These are phyloP conservation scores for Pterois miles DNA, from an alignment of 2,797 vertebrate species.

Conservation along the genomic window DNA sequence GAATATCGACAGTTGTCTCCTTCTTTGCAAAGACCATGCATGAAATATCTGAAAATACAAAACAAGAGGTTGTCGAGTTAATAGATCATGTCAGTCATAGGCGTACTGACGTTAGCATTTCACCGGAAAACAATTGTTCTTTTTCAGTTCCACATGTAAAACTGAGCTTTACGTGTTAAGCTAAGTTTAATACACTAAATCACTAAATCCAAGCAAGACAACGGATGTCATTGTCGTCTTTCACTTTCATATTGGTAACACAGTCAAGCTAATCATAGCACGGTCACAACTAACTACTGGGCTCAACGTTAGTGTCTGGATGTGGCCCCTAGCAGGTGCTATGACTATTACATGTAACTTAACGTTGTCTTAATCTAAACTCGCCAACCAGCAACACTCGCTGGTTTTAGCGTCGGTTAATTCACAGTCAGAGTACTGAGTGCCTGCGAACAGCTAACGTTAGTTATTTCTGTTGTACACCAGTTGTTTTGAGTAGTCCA, in stretches of 20 bases:
- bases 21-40: slow-evolving; percentile 99
- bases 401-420: not conserved
- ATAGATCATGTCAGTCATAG: too few species aligned
- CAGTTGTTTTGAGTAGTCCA: too few species aligned
- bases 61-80: not conserved
- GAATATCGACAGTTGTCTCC: slow-evolving; percentile 97
- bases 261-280: not conserved
- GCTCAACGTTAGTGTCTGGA: not conserved
- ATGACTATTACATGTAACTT: too few species aligned
- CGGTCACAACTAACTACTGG: not conserved
- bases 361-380: not conserved
- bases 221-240: not conserved
- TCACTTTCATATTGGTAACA: slow-evolving; percentile 3
- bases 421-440: not conserved
- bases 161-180: too few species aligned
- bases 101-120: too few species aligned
- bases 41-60: slow-evolving; percentile 90
- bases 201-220: too few species aligned
- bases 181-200: too few species aligned
- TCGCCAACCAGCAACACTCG: not conserved
- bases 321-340: not conserved
- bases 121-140: too few species aligned
- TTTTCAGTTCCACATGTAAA: too few species aligned
- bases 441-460: not conserved
- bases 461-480: not conserved